Conservation (phyloP, 2,113 vertebrate genomes). For the Vidua chalybeata region DNA sequence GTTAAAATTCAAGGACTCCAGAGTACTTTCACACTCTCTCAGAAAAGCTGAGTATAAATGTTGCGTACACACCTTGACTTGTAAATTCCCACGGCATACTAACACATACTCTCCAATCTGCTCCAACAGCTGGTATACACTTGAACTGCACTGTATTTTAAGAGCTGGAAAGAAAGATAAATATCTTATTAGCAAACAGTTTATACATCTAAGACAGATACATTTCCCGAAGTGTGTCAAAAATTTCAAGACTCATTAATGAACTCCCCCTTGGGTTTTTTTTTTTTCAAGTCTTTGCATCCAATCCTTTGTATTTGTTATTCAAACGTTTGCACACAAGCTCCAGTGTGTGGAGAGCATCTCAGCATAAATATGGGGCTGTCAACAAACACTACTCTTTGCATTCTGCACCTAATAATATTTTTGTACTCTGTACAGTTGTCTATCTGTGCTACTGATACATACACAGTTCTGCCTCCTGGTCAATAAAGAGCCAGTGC, state of each 20-base stretch:
- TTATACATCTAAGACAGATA: background rate
- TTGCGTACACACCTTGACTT: slow-evolving; percentile 84
- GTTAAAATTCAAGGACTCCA: background rate
- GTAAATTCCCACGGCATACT: slow-evolving; percentile 82
- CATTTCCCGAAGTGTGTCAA: background rate
- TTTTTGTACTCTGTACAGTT: background rate
- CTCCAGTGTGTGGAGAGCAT: background rate
- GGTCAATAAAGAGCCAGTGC: background rate
- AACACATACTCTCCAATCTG: slow-evolving; percentile 85
- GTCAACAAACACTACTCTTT: background rate
- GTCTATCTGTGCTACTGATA: background rate
- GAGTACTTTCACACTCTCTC: slow-evolving; percentile 2
- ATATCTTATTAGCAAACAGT: background rate
- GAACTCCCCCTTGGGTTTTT: background rate
- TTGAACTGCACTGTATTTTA: slow-evolving; percentile 90
- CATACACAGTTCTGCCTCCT: background rate
- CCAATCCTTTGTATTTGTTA: background rate
- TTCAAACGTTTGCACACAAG: background rate
- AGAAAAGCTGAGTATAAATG: slow-evolving; percentile 26
- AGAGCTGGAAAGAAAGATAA: slow-evolving; percentile 75
- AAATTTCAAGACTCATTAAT: background rate
- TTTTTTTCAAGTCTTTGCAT: background rate
- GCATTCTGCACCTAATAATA: background rate
- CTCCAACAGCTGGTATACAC: slow-evolving; percentile 82
- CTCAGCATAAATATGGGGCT: background rate